phyloP scores from a whole-genome alignment of 2,888 invertebrate species.

The Leptinotarsa peninsularis region DNA sequence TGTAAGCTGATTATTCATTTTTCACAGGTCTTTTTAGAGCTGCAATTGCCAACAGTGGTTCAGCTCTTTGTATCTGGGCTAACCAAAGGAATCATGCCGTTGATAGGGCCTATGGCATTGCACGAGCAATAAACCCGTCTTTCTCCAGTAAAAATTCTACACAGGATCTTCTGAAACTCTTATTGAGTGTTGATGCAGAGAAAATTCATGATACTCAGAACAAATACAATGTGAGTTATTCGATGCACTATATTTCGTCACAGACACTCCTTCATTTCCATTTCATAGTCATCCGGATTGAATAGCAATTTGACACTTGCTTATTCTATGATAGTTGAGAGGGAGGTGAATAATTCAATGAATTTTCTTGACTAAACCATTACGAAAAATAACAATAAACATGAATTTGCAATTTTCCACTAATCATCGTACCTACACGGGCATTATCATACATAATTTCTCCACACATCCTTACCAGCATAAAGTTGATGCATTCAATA shows the following conservation, averaged over 20 bases:
- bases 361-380: too few relatives aligned
- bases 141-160: conserved; percentile 31
- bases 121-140: conserved; percentile 32
- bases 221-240: conserved; percentile 25
- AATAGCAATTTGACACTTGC: too few relatives aligned
- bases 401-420: too few relatives aligned
- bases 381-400: too few relatives aligned
- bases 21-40: conserved; percentile 43
- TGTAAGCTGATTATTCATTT: neutral
- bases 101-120: conserved; percentile 38
- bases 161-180: conserved; percentile 31
- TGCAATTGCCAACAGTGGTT: conserved; percentile 46
- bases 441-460: too few relatives aligned
- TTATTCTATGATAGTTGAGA: too few relatives aligned
- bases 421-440: too few relatives aligned
- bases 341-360: too few relatives aligned
- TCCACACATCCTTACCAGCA: too few relatives aligned
- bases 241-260: neutral
- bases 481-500: too few relatives aligned
- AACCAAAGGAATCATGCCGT: conserved; percentile 37
- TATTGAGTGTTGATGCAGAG: conserved; percentile 35
- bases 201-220: conserved; percentile 31
- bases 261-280: too few relatives aligned
- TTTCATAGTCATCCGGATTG: too few relatives aligned
- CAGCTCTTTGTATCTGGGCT: conserved; percentile 42